Percentiles rank a stretch among this genome's conserved stretches.
phyloP scores from a whole-genome alignment of 1,140 invertebrate species.

The Bombus haemorrhoidalis region DNA sequence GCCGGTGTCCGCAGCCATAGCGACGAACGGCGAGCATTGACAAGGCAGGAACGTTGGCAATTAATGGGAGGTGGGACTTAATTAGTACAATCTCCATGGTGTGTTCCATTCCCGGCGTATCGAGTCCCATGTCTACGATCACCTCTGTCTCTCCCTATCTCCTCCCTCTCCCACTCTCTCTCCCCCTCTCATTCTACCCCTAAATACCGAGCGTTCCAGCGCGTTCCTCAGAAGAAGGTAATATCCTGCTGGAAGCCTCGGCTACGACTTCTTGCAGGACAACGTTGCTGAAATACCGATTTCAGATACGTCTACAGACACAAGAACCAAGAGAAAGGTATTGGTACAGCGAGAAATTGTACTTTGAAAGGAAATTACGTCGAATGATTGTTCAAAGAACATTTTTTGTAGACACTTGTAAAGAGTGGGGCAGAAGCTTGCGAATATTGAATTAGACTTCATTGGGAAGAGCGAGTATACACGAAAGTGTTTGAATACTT shows the following conservation, averaged over 20 bases:
- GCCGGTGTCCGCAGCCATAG: constrained; percentile 53
- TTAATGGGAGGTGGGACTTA: constrained; percentile 69
- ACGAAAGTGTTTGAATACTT: too few relatives aligned
- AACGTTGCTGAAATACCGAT: constrained; percentile 24
- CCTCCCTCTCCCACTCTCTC: not conserved
- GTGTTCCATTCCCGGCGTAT: constrained; percentile 47
- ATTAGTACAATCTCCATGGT: constrained; percentile 71
- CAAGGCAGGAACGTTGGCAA: constrained; percentile 65
- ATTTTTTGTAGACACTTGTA: not conserved
- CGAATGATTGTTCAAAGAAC: not conserved
- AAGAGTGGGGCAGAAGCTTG: too few relatives aligned
- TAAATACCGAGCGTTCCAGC: constrained; percentile 51
- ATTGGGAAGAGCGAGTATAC: too few relatives aligned
- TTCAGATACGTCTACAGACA: not conserved
- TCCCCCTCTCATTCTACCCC: constrained; percentile 28
- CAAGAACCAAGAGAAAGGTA: too few relatives aligned
- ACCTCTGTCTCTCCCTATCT: not conserved
- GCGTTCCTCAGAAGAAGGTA: constrained; percentile 60
- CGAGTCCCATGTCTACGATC: constrained; percentile 27
- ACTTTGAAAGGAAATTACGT: not conserved
- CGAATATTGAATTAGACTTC: too few relatives aligned
- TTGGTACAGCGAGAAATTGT: not conserved
- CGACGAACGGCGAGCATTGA: constrained; percentile 54
- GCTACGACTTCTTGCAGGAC: constrained; percentile 12
- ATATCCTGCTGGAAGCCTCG: constrained; percentile 36